A percentile compares a stretch with the other conserved stretches of the same genome.
Conservation (phyloP, 2,113 vertebrate genomes). For the Halcyon malimbica region DNA sequence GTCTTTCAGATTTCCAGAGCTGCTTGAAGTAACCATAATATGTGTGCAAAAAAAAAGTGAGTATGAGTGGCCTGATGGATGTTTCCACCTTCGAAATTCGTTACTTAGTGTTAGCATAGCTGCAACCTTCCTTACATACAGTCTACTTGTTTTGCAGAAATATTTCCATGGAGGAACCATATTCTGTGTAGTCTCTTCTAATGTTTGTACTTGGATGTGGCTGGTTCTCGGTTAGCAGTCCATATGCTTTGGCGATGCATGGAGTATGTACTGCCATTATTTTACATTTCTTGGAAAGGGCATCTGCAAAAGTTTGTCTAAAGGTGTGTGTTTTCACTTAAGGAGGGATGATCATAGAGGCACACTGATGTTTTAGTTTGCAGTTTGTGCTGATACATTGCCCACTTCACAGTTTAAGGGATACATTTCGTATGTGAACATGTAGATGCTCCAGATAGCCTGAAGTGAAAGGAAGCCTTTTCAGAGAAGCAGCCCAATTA, state of each 20-base stretch:
- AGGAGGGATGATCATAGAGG: neutral
- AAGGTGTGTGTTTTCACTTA: neutral
- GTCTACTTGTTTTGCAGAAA: slow-evolving; percentile 26
- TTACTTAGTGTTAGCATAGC: slow-evolving; percentile 27
- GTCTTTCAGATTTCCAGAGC: slow-evolving; percentile 28
- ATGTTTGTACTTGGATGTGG: neutral
- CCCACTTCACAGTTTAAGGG: neutral
- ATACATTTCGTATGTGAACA: neutral
- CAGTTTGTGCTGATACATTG: neutral
- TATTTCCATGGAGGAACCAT: neutral
- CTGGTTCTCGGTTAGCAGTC: neutral
- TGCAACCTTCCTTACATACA: neutral
- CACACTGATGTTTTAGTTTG: neutral
- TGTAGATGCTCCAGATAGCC: neutral
- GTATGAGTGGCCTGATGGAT: slow-evolving; percentile 26
- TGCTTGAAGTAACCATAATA: slow-evolving; percentile 12
- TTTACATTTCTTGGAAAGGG: neutral
- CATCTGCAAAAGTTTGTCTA: neutral
- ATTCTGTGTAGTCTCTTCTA: neutral
- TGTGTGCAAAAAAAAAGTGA: neutral
- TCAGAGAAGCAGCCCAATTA: neutral
- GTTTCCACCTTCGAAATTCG: slow-evolving; percentile 51
- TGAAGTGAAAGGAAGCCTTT: neutral
- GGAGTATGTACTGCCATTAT: neutral
- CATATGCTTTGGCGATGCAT: neutral